Conservation (phyloP, 1,140 invertebrate genomes). For the Asbolus verrucosus region DNA sequence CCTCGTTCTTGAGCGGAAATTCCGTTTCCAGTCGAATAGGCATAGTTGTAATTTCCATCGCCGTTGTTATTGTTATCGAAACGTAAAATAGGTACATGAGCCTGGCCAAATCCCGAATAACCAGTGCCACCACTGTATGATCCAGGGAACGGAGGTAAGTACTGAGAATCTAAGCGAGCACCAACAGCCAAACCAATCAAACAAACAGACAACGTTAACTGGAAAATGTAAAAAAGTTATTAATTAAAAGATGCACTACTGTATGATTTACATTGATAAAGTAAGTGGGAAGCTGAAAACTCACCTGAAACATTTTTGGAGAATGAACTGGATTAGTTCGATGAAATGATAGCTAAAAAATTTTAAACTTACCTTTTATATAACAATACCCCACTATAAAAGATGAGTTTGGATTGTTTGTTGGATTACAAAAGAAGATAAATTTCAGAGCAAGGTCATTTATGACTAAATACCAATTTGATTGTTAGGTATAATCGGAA, state of each 20-base stretch:
- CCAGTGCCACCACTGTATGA: not conserved
- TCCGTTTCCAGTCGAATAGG: slow-evolving; percentile 71
- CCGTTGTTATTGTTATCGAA: slow-evolving; percentile 34
- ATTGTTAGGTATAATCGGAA: slow-evolving; percentile 39
- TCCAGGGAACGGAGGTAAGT: slow-evolving; percentile 67
- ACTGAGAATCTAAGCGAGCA: slow-evolving; percentile 70
- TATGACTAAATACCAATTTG: slow-evolving; percentile 28
- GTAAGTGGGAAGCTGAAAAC: not conserved
- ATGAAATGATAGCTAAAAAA: slow-evolving; percentile 15
- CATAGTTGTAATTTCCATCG: slow-evolving; percentile 66
- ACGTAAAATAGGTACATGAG: slow-evolving; percentile 65
- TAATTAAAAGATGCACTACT: too few species aligned
- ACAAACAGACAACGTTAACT: not conserved
- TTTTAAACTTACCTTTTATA: slow-evolving; percentile 12
- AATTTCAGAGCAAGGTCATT: slow-evolving; percentile 40
- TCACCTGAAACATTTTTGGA: slow-evolving; percentile 26
- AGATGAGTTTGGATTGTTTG: slow-evolving; percentile 12
- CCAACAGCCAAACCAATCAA: slow-evolving; percentile 42
- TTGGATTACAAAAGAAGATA: slow-evolving; percentile 30
- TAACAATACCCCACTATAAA: slow-evolving; percentile 16
- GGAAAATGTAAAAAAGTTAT: not conserved
- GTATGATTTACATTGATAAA: too few species aligned
- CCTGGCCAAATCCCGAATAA: slow-evolving; percentile 18
- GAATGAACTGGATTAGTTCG: not conserved
- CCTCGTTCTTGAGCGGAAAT: slow-evolving; percentile 69